Conservation (phyloP, 2,888 invertebrate species). For the Diplazon laetatorius region DNA sequence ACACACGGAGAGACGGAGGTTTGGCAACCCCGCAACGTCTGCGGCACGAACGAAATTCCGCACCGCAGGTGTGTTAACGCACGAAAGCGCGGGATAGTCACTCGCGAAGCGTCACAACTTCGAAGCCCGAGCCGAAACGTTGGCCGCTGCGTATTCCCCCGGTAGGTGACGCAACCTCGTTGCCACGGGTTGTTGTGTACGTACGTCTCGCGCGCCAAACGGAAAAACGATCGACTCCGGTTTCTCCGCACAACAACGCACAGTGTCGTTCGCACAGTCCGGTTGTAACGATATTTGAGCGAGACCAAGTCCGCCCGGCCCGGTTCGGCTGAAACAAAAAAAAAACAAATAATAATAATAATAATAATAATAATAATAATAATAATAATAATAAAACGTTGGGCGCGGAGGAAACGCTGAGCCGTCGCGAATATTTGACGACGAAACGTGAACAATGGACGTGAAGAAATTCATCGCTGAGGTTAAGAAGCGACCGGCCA, state of each 20-base stretch:
- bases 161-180: conserved; percentile 22
- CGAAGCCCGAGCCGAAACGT: conserved; percentile 66
- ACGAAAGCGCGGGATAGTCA: too few species aligned
- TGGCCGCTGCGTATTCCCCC: too few species aligned
- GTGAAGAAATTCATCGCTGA: conserved; percentile 78
- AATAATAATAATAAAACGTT: too few species aligned
- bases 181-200: conserved; percentile 12
- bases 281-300: neutral
- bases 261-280: conserved; percentile 48
- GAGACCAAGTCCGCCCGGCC: too few species aligned
- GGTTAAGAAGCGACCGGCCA: conserved; percentile 77
- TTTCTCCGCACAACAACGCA: conserved; percentile 57
- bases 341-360: too few species aligned
- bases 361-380: too few species aligned
- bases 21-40: conserved; percentile 72
- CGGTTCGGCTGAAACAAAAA: too few species aligned
- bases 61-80: conserved; percentile 72
- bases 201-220: conserved; percentile 54
- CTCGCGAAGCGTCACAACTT: conserved; percentile 34
- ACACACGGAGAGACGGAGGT: neutral
- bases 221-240: conserved; percentile 48
- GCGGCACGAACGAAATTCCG: conserved; percentile 71
- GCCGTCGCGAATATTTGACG: too few species aligned
- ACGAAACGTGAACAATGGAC: conserved; percentile 72
- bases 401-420: too few species aligned